phyloP scores from a whole-genome alignment of 2,888 invertebrate genomes.

The Uloborus plumipes region DNA sequence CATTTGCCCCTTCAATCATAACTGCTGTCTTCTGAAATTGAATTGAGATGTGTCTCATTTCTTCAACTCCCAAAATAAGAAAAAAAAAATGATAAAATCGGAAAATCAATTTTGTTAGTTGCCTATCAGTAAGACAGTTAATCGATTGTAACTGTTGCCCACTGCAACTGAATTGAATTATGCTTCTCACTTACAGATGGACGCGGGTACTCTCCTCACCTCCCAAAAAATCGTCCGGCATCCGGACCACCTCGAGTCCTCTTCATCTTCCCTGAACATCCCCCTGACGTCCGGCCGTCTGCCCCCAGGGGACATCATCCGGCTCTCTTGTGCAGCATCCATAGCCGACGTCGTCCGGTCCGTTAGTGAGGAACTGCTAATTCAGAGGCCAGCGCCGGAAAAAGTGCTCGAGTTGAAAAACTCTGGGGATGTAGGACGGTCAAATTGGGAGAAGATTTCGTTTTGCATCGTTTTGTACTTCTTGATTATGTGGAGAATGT shows the following conservation, averaged over 20 bases:
- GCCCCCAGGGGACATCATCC: conserved; percentile 26
- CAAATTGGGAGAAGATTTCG: background rate
- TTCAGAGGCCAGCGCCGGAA: conserved; percentile 31
- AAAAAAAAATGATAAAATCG: no score
- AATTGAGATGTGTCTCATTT: no score
- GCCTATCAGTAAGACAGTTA: no score
- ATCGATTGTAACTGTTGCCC: no score
- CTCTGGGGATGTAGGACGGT: background rate
- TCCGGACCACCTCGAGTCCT: conserved; percentile 48
- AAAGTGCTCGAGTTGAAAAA: conserved; percentile 49
- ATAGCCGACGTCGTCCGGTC: conserved; percentile 53
- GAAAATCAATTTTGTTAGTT: no score
- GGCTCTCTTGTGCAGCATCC: conserved; percentile 47
- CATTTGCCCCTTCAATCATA: no score
- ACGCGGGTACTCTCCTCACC: conserved; percentile 22
- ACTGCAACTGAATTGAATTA: no score
- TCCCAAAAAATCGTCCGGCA: conserved; percentile 42
- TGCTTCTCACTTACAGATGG: conserved; percentile 20
- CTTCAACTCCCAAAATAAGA: no score
- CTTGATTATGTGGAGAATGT: no score
- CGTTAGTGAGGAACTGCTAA: conserved; percentile 45
- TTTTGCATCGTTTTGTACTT: no score
- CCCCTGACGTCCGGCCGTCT: conserved; percentile 39
- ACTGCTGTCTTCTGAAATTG: no score
- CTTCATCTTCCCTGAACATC: conserved; percentile 40